Evolutionary conservation across 2,888 invertebrate species (phyloP), one percentile per base, ranked within the genome.

Genomic region (Lepidocyrtoides sp.): DNA sequence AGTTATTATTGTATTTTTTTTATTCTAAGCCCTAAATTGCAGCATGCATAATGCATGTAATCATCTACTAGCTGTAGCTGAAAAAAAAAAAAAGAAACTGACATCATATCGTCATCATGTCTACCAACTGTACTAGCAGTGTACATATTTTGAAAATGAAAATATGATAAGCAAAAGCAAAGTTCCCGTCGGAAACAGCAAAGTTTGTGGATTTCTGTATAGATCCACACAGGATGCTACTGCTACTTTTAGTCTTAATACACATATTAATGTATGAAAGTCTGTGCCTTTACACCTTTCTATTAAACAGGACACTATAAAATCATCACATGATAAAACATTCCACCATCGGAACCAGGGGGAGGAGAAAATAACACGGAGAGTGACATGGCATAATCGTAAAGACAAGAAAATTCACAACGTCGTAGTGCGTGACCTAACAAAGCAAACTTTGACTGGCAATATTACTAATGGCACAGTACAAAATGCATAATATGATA

Each of bases 11-110:
- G n/a, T n/a, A n/a, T n/a, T n/a, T n/a, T n/a, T n/a, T n/a, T n/a
- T 41, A 81, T 32, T 41, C 63, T 26, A 10, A 8, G n/a, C 29
- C 51, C n/a, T 79, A 89, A 72, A 82, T 82, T 72, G 57, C 89
- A 57, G 48, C n/a, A 75, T 88, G 69, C 88, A 88, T 88, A 57
- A 88, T 88, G 88, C 63, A 88, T 88, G 88, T 69, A 88, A 88
- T 88, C 87, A 87, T 87, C 60, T 77, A n/a, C 41, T n/a, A 8
- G n/a, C 29, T 32, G 51, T 54, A 17, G 32, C 51, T 8, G 29
- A 32, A 77, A 26, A 54, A 51, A 77, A 77, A 77, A 14, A 23
- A 4, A 77, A 77, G 54, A 77, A 51, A 51, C 51, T 51, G 51
- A 17, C 54, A 48, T 23, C 75, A 66, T 72, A 72, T 72, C 44